These are phyloP conservation scores for Mormyrus proboscirostris DNA, from an alignment of 2,797 vertebrate species.

Conservation along the genomic window DNA sequence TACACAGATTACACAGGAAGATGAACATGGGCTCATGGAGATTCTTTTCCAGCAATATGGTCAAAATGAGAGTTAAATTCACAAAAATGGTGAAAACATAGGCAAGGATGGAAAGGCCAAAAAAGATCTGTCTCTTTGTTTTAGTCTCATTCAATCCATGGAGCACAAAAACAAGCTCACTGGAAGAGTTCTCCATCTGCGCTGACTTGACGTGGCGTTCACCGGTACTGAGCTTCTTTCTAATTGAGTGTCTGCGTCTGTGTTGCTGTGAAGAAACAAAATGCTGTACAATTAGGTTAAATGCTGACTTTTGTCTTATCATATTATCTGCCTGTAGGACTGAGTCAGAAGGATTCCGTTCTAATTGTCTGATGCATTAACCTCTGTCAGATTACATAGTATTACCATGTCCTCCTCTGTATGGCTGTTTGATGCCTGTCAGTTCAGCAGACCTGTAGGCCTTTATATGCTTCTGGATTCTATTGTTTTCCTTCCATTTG, in stretches of 20 bases:
- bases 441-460: background rate
- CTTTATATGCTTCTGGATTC: background rate
- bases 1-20: background rate
- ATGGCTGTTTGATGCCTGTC: background rate
- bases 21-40: background rate
- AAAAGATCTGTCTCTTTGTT: background rate
- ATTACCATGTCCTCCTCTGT: background rate
- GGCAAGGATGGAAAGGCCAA: background rate
- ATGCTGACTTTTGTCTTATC: no score
- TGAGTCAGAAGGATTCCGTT: no score
- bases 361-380: background rate
- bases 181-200: background rate
- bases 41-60: background rate
- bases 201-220: fast-evolving
- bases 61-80: background rate
- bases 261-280: no score
- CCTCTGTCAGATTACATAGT: background rate
- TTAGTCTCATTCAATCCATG: background rate
- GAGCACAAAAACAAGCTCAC: background rate
- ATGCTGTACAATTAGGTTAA: no score
- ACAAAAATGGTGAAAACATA: background rate
- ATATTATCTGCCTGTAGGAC: no score
- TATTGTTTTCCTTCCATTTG: background rate
- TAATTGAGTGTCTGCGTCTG: no score
- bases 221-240: no score